Base-by-base conservation (phyloP, 2,797 vertebrate species). In the Lepus oiostolus region DNA sequence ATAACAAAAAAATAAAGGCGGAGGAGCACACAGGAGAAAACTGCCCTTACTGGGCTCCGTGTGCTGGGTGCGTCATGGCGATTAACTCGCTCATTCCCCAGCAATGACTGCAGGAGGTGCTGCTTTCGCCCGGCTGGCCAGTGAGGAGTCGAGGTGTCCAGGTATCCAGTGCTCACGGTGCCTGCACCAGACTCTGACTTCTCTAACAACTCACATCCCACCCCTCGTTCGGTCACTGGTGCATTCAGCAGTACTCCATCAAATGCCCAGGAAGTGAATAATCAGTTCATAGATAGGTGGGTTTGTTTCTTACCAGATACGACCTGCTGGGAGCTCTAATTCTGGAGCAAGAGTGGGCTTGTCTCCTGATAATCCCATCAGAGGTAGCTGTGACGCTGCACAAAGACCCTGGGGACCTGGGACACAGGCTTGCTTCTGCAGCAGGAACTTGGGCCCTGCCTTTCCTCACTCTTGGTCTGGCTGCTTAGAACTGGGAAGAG, bases 11-110 rank as follows among this genome's bases (percentile, higher is more conserved):
- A 81, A 54, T 52, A 58, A 58, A 14, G 54, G 12, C 19, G 54
- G 12, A 58, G 13, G 19, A 58, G 19, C 54, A 58, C 54, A 58
- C 54, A 58, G 54, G 19, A 58, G 30, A 82, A 92, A 91, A 85
- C 9, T 54, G 50, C 47, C 47, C 86, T 93, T 85, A 60, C 19
- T 71, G 35, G 50, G 72, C 75, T 21, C 74, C 60, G 19, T 22
- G 21, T 12, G 24, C 72, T 54, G 80, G 60, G 54, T 80, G n/a
- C 71, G 90, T 93, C 67, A 84, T 24, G 28, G 0, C 67, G 72
- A 84, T 75, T 93, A 89, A 90, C 38, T 88, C 72, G 19, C 16
- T 58, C 62, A 63, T 24, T n/a, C n/a, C 63, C 74, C 70, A 62
- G 17, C 4, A 32, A 68, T 22, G 52, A 50, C 0, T 50, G 30